Base-by-base conservation (phyloP, 2,797 vertebrate genomes). In the Sciurus vulgaris region DNA sequence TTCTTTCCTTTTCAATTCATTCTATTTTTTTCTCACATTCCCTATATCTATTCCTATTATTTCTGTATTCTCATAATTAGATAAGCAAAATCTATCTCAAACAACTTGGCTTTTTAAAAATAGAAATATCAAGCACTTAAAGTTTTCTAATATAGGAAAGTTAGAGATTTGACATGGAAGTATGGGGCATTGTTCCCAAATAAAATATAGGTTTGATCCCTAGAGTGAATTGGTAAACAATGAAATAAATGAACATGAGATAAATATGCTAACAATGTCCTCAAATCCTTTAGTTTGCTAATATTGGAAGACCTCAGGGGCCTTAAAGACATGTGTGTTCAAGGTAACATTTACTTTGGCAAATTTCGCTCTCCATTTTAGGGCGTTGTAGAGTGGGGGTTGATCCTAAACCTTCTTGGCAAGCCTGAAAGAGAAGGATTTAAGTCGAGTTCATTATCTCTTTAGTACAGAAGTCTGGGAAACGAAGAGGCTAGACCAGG, bases 381-480 rank as follows among this genome's bases (percentile, higher is more conserved):
- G 81, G 81, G 30, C 69, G 14, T 85, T 88, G 26, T 54, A 89
- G 51, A 70, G n/a, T 96, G 44, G 81, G 86, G 78, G 82, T 67
- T 96, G 95, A 94, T 93, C 87, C 97, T 97, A 96, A 97, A 96
- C 92, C 76, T 97, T 98, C 97, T 92, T 95, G 88, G 86, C 97
- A 92, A 93, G 76, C 77, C 96, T 98, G 95, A 97, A 98, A 98
- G 96, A 97, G 85, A 98, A 97, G 61, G 73, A 98, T 97, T 97
- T 97, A 98, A 97, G 83, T 97, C 73, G 97, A 97, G 97, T 97
- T 98, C 96, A 97, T 98, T 98, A 98, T 98, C 96, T 98, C 96
- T 97, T 98, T 95, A 97, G 95, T 96, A 97, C 86, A 97, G 97
- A 98, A 98, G 96, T 97, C 98, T 98, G 97, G 92, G 96, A 97